Evolutionary conservation across 2,888 invertebrate species (phyloP).

Genomic region (Lacanobia wlatinum): DNA sequence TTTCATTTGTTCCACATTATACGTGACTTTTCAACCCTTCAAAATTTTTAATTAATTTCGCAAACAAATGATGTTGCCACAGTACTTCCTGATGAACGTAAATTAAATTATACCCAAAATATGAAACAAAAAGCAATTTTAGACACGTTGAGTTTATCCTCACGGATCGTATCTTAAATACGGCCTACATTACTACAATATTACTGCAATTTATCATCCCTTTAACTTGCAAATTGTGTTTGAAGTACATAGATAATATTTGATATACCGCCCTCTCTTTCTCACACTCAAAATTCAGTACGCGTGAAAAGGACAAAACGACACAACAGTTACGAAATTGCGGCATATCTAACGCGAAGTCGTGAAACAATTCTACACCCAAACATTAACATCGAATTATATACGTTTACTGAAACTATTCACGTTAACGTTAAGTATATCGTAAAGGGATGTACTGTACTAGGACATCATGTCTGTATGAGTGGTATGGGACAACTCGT

Average conservation of each 20-base stretch:
- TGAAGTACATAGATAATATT: slow-evolving; percentile 61
- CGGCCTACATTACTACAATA: slow-evolving; percentile 50
- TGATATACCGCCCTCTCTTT: slow-evolving; percentile 34
- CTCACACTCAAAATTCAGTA: slow-evolving; percentile 26
- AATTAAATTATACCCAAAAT: slow-evolving; percentile 45
- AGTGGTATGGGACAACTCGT: slow-evolving; percentile 67
- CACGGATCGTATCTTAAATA: slow-evolving; percentile 40
- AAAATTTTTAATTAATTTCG: slow-evolving; percentile 18
- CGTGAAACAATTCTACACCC: slow-evolving; percentile 67
- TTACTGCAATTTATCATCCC: slow-evolving; percentile 61
- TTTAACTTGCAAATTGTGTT: slow-evolving; percentile 58
- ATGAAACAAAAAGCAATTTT: slow-evolving; percentile 37
- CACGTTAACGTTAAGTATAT: slow-evolving; percentile 65
- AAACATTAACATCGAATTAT: slow-evolving; percentile 66
- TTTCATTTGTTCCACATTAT: background rate
- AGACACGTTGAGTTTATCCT: slow-evolving; percentile 25
- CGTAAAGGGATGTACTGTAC: slow-evolving; percentile 67
- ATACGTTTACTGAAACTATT: slow-evolving; percentile 66
- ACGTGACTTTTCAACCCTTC: slow-evolving; percentile 5
- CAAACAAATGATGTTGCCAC: slow-evolving; percentile 12
- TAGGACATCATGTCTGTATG: slow-evolving; percentile 62
- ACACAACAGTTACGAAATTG: slow-evolving; percentile 57
- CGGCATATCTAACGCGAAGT: slow-evolving; percentile 58
- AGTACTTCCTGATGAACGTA: slow-evolving; percentile 16
- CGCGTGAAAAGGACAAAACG: slow-evolving; percentile 31